Conservation (phyloP, 2,888 invertebrate species). For the Resseliella maxima region DNA sequence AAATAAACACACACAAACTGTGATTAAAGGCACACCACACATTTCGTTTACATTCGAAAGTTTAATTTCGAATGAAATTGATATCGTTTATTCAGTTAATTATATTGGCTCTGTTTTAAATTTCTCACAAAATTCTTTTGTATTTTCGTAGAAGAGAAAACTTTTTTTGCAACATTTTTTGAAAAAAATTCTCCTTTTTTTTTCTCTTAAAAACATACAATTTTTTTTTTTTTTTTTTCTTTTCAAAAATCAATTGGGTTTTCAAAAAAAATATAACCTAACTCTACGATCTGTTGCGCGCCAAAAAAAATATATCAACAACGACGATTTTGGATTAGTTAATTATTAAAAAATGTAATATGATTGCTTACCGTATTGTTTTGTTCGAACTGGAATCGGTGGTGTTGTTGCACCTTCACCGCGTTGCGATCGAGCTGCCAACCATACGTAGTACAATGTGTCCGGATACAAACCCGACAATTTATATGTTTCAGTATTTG, state of each 20-base stretch:
- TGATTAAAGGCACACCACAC: conserved; percentile 6
- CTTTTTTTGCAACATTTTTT: too few species aligned
- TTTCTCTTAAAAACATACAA: neutral
- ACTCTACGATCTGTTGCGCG: neutral
- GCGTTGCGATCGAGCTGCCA: conserved; percentile 91
- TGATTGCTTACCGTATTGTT: conserved; percentile 92
- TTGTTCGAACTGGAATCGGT: conserved; percentile 92
- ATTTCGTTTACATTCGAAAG: conserved; percentile 35
- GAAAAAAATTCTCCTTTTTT: neutral
- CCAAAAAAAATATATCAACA: neutral
- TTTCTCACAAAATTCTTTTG: too few species aligned
- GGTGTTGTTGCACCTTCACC: conserved; percentile 97
- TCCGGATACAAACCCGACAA: conserved; percentile 93
- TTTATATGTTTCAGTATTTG: conserved; percentile 85
- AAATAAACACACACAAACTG: conserved; percentile 20
- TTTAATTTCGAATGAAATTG: neutral
- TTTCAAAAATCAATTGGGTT: conserved; percentile 23
- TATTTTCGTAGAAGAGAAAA: too few species aligned
- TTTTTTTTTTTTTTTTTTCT: neutral
- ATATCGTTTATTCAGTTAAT: neutral
- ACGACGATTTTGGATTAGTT: neutral
- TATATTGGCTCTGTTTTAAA: too few species aligned
- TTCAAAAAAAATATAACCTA: conserved; percentile 23
- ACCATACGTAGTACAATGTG: conserved; percentile 96
- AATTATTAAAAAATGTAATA: neutral